phyloP scores from a whole-genome alignment of 2,888 invertebrate species.

The Mythimna impura region DNA sequence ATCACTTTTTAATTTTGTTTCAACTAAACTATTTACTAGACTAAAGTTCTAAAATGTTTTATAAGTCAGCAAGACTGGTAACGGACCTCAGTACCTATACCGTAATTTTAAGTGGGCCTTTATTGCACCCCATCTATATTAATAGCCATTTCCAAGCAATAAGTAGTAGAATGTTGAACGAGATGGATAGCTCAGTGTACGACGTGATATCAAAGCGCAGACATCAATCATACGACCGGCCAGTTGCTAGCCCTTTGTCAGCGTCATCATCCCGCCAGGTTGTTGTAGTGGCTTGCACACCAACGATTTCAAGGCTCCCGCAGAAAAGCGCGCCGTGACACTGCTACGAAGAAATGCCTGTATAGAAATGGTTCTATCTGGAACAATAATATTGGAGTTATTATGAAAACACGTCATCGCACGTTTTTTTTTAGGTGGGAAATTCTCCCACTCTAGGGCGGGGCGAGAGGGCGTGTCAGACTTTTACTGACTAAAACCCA shows the following conservation, averaged over 20 bases:
- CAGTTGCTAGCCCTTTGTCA: conserved; percentile 77
- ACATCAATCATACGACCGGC: conserved; percentile 47
- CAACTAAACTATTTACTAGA: too few relatives aligned
- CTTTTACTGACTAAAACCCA: too few relatives aligned
- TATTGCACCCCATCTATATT: conserved; percentile 27
- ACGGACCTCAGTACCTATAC: not conserved
- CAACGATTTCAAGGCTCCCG: conserved; percentile 9
- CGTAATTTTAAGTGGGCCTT: conserved; percentile 20
- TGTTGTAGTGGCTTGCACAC: conserved; percentile 10
- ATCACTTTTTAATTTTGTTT: too few relatives aligned
- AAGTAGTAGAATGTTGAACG: conserved; percentile 30
- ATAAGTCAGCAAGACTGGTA: conserved; percentile 10
- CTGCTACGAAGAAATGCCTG: not conserved
- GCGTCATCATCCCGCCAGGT: conserved; percentile 72
- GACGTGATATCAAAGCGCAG: conserved; percentile 47
- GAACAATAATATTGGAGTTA: too few relatives aligned
- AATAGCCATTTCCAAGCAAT: conserved; percentile 31
- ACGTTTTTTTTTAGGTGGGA: too few relatives aligned
- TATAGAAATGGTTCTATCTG: too few relatives aligned
- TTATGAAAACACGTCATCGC: too few relatives aligned
- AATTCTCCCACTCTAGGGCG: too few relatives aligned
- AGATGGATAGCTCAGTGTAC: conserved; percentile 35
- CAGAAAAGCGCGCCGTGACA: not conserved
- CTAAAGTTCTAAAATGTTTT: too few relatives aligned
- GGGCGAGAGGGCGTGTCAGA: too few relatives aligned